Evolutionary conservation across 2,888 invertebrate genomes (phyloP).

Genomic region (Encarsia formosa): DNA sequence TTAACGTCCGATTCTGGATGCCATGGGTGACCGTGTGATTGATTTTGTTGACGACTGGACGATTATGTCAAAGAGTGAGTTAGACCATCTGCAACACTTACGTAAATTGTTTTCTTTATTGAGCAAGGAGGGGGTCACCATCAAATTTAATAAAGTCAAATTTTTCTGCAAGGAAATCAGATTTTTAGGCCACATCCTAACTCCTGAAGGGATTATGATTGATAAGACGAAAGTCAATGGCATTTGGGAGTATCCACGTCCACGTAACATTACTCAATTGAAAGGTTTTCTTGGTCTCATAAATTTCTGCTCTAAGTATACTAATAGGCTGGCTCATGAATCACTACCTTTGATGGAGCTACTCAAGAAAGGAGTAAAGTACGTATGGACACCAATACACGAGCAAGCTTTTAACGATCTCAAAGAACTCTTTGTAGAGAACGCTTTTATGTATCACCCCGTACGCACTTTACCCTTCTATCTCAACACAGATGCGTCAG

Average conservation of each 20-base stretch:
- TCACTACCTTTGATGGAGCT: background rate
- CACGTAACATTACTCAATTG: too few relatives aligned
- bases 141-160: slow-evolving; percentile 25
- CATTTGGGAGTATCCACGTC: too few relatives aligned
- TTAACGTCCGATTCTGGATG: too few relatives aligned
- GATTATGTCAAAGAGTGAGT: background rate
- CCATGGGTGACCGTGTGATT: too few relatives aligned
- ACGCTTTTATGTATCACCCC: background rate
- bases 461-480: background rate
- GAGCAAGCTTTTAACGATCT: background rate
- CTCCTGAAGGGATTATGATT: slow-evolving; percentile 24
- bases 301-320: slow-evolving; percentile 25
- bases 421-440: background rate
- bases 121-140: background rate
- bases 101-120: background rate
- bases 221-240: slow-evolving; percentile 30
- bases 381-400: background rate
- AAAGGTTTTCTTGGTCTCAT: slow-evolving; percentile 29
- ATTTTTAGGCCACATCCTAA: slow-evolving; percentile 32
- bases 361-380: background rate
- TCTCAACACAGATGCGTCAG: background rate
- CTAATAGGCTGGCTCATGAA: too few relatives aligned
- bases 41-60: too few relatives aligned
- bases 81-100: background rate
- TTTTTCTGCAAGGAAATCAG: slow-evolving; percentile 29